Conservation (phyloP, 2,113 vertebrate species). For the Percina caprodes region DNA sequence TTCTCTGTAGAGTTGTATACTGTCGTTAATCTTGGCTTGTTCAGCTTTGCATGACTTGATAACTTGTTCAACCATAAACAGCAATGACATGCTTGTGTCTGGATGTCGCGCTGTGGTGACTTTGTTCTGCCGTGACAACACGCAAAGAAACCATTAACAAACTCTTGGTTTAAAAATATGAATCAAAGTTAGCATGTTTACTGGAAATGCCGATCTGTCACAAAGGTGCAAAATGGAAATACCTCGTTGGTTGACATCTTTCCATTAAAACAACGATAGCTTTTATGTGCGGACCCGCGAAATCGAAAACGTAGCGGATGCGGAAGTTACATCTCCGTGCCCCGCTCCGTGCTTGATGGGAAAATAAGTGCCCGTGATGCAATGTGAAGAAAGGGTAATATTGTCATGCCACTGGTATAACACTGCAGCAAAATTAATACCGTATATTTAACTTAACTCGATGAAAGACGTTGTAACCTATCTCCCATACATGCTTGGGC, state of each 20-base stretch:
- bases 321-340: conserved; percentile 63
- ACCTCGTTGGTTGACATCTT: background rate
- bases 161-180: background rate
- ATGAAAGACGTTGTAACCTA: background rate
- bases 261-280: background rate
- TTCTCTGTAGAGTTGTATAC: conserved; percentile 61
- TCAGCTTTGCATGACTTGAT: conserved; percentile 71
- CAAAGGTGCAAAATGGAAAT: no score
- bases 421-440: background rate
- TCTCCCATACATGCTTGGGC: background rate
- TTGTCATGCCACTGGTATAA: rapidly evolving
- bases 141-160: background rate
- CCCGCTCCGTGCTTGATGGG: no score
- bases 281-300: conserved; percentile 37
- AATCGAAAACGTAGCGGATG: conserved; percentile 42
- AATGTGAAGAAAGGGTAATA: rapidly evolving
- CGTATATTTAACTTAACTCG: rapidly evolving
- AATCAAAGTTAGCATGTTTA: background rate
- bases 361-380: background rate
- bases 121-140: background rate
- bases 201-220: rapidly evolving
- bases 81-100: conserved; percentile 65
- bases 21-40: conserved; percentile 69
- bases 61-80: conserved; percentile 60
- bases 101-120: background rate